Evolutionary conservation across 2,797 vertebrate genomes (phyloP).

Genomic region (Natrix natrix): DNA sequence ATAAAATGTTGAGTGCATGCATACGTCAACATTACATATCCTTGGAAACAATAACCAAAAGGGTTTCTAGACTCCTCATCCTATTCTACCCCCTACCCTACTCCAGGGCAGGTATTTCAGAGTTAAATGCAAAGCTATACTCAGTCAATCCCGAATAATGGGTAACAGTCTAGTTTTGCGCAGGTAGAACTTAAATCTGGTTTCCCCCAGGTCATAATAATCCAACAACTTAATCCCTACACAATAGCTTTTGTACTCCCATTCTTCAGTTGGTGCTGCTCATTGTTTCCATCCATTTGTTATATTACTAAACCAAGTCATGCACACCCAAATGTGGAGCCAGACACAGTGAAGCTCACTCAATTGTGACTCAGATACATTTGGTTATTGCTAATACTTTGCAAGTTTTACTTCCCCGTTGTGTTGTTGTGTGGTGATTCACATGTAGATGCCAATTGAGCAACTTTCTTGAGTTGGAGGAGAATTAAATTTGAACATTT

Average conservation of each 20-base stretch:
- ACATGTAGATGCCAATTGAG: neutral
- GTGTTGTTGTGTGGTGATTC: neutral
- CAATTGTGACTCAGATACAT: conserved; percentile 14
- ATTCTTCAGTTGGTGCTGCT: neutral
- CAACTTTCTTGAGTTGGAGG: neutral
- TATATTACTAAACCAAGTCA: neutral
- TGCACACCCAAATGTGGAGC: neutral
- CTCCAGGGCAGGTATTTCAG: neutral
- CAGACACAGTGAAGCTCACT: neutral
- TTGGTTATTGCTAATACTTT: neutral
- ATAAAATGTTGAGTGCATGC: neutral
- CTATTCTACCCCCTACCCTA: neutral
- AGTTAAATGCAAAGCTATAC: neutral
- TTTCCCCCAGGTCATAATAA: neutral
- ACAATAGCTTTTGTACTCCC: neutral
- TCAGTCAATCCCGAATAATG: neutral
- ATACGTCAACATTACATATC: neutral
- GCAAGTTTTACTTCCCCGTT: neutral
- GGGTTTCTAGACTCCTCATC: neutral
- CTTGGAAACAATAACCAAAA: neutral
- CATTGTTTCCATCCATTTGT: conserved; percentile 19
- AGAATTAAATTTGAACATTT: neutral
- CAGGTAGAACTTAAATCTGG: neutral
- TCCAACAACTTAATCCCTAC: neutral
- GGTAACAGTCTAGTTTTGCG: neutral